These are phyloP conservation scores for Trialeurodes vaporariorum DNA, from an alignment of 1,140 invertebrate genomes.

Conservation along the genomic window DNA sequence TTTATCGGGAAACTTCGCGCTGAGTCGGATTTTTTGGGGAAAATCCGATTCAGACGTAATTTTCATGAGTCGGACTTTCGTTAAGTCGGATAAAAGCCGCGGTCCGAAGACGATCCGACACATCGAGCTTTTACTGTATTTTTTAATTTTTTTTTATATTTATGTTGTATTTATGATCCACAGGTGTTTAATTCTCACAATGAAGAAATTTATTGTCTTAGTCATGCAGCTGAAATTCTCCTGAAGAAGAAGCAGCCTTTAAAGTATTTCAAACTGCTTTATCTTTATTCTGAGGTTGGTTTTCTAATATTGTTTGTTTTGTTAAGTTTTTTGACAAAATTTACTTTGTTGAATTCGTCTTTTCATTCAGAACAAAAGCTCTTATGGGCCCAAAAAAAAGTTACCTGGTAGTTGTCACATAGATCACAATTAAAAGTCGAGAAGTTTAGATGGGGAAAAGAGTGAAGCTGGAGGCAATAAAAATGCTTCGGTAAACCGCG, in stretches of 20 bases:
- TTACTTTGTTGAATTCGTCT: background rate
- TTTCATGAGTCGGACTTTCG: too few relatives aligned
- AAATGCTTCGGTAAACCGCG: too few relatives aligned
- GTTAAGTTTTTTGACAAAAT: background rate
- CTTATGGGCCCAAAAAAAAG: background rate
- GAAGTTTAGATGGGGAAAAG: too few relatives aligned
- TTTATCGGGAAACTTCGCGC: too few relatives aligned
- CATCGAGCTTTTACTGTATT: too few relatives aligned
- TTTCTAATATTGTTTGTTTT: background rate
- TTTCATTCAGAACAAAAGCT: background rate
- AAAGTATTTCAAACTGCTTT: constrained; percentile 54
- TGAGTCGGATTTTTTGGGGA: too few relatives aligned
- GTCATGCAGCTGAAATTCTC: constrained; percentile 57
- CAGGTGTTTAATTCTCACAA: constrained; percentile 52
- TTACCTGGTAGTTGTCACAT: too few relatives aligned
- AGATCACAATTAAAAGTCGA: too few relatives aligned
- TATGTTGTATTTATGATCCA: constrained; percentile 19
- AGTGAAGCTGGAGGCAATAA: too few relatives aligned
- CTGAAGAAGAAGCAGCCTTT: constrained; percentile 49
- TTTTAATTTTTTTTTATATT: background rate
- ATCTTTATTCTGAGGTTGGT: constrained; percentile 45
- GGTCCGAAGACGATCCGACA: too few relatives aligned
- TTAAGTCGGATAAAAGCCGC: too few relatives aligned
- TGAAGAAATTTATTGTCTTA: constrained; percentile 56
- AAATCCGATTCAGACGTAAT: too few relatives aligned